phyloP scores from a whole-genome alignment of 2,797 vertebrate genomes.

The Toxotes lorentzi region DNA sequence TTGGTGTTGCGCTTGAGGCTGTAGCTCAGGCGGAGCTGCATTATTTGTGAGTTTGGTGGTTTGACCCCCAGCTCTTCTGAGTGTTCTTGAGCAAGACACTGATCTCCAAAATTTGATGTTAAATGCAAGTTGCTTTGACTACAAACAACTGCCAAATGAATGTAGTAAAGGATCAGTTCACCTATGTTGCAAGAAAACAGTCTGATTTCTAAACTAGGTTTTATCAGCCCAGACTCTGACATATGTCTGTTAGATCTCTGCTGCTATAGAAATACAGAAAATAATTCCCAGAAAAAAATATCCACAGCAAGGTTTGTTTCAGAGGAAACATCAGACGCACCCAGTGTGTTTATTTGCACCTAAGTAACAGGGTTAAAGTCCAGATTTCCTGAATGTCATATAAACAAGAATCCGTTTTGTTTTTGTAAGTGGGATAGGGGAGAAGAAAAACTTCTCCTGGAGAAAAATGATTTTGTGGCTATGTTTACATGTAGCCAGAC shows the following conservation, averaged over 20 bases:
- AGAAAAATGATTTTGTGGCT: too few relatives aligned
- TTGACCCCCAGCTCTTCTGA: not conserved
- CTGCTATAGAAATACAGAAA: too few relatives aligned
- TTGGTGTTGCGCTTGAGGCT: not conserved
- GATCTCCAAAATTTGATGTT: too few relatives aligned
- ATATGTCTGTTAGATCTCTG: not conserved
- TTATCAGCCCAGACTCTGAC: not conserved
- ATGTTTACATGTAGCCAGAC: too few relatives aligned
- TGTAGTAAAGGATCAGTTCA: not conserved
- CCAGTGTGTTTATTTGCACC: not conserved
- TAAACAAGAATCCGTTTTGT: not conserved
- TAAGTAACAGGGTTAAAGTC: not conserved
- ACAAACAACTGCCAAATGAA: not conserved
- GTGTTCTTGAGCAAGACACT: not conserved
- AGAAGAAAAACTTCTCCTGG: not conserved
- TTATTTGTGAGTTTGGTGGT: constrained; percentile 2
- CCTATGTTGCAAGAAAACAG: not conserved
- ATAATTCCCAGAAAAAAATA: not conserved
- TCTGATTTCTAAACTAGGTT: not conserved
- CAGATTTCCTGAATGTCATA: not conserved
- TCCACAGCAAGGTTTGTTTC: not conserved
- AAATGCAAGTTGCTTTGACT: not conserved
- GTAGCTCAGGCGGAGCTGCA: constrained; percentile 15
- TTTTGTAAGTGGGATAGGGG: too few relatives aligned
- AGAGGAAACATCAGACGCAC: too few relatives aligned